Conservation (phyloP, 2,797 vertebrate species). For the Alfaro cultratus region DNA sequence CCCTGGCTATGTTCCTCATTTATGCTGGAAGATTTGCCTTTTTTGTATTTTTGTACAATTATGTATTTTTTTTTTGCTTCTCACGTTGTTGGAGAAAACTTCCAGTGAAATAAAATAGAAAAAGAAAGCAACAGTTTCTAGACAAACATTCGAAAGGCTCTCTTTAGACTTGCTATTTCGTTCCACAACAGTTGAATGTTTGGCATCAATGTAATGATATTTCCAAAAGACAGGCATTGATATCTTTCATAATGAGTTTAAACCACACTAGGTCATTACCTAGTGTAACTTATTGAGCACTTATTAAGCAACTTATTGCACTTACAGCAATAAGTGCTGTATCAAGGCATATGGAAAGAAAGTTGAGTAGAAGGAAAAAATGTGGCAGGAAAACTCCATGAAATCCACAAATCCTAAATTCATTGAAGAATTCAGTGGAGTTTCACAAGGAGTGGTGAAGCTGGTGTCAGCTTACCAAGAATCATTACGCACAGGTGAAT, state of each 20-base stretch:
- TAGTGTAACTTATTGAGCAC: too few relatives aligned
- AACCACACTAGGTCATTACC: not conserved
- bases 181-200: not conserved
- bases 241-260: not conserved
- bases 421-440: not conserved
- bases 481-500: not conserved
- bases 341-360: not conserved
- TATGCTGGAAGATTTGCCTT: constrained; percentile 66
- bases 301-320: too few relatives aligned
- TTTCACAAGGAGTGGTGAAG: not conserved
- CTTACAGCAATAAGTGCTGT: not conserved
- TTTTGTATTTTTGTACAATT: constrained; percentile 62
- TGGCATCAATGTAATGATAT: not conserved
- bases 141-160: constrained; percentile 55
- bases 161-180: not conserved
- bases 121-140: constrained; percentile 30
- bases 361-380: not conserved
- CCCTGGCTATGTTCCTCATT: constrained; percentile 76
- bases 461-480: not conserved
- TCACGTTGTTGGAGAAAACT: constrained; percentile 58
- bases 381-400: not conserved
- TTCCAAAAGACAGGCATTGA: not conserved
- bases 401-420: not conserved
- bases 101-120: constrained; percentile 52
- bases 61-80: constrained; percentile 29